Evolutionary conservation across 2,888 invertebrate species (phyloP).

Genomic region (Drosophila borborema): DNA sequence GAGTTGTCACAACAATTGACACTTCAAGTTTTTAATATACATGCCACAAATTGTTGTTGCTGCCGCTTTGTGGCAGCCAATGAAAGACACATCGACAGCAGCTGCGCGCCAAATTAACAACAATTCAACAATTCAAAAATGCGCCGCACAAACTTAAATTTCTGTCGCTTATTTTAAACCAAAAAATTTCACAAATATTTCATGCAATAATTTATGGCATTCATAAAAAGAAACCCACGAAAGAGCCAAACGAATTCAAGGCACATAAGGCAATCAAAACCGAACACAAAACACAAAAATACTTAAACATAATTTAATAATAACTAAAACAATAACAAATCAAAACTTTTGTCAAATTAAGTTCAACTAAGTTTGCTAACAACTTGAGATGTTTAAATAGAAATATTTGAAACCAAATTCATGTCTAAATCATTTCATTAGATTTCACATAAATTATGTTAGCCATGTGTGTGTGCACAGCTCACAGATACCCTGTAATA

Average conservation of each 20-base stretch:
- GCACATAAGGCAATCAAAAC: slow-evolving; percentile 22
- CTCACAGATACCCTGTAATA: neutral
- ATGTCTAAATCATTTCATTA: slow-evolving; percentile 7
- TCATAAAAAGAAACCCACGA: slow-evolving; percentile 53
- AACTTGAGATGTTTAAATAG: neutral
- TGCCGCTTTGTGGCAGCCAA: slow-evolving; percentile 44
- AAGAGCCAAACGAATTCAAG: slow-evolving; percentile 22
- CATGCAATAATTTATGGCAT: slow-evolving; percentile 68
- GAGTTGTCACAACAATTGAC: slow-evolving; percentile 80
- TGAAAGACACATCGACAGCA: slow-evolving; percentile 79
- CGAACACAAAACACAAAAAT: slow-evolving; percentile 9
- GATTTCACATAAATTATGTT: neutral
- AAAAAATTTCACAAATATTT: slow-evolving; percentile 72
- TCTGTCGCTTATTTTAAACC: slow-evolving; percentile 52
- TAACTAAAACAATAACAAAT: slow-evolving; percentile 6
- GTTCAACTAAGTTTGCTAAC: neutral
- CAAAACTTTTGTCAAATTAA: slow-evolving; percentile 15
- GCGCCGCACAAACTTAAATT: slow-evolving; percentile 69
- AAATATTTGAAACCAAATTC: neutral
- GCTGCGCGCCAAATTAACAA: slow-evolving; percentile 73
- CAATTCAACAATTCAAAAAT: slow-evolving; percentile 63
- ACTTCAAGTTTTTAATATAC: slow-evolving; percentile 76
- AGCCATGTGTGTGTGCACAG: neutral
- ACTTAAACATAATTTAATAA: slow-evolving; percentile 37
- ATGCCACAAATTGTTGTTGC: slow-evolving; percentile 49